Conservation (phyloP, 1,140 invertebrate genomes). For the Drosophila arizonae region DNA sequence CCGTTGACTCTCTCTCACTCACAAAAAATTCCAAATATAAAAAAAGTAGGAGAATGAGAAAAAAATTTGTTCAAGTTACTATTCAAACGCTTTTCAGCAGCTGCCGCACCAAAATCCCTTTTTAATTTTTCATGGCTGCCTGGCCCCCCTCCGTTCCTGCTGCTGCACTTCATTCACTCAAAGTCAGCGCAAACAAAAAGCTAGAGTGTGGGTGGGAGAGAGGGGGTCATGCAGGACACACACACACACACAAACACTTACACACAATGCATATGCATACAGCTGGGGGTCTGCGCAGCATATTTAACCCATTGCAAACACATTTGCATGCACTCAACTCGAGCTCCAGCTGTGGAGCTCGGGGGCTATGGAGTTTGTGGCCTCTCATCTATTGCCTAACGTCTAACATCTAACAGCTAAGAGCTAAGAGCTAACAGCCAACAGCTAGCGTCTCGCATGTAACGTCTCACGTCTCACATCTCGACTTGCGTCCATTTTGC, state of each 20-base stretch:
- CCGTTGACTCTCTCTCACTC: background rate
- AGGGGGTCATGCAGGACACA: background rate
- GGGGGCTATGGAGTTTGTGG: background rate
- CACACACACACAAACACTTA: background rate
- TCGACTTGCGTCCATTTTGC: conserved; percentile 35
- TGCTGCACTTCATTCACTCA: conserved; percentile 47
- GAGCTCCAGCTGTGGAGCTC: background rate
- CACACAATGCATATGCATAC: conserved; percentile 48
- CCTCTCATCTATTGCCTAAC: conserved; percentile 25
- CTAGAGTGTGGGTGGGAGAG: background rate
- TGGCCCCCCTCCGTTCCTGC: background rate
- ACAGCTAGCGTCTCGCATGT: background rate
- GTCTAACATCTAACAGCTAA: conserved; percentile 19
- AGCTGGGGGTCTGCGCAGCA: conserved; percentile 46
- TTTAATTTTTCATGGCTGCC: conserved; percentile 74
- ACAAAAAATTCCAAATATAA: conserved; percentile 35
- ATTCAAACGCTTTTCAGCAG: conserved; percentile 72
- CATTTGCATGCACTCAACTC: conserved; percentile 62
- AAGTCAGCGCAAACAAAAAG: conserved; percentile 70
- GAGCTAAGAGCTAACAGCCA: background rate
- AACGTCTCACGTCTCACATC: conserved; percentile 34
- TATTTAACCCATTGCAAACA: conserved; percentile 74
- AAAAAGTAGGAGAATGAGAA: conserved; percentile 17
- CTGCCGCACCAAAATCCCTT: conserved; percentile 71
- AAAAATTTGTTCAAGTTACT: conserved; percentile 70